These are phyloP conservation scores for Empidonax traillii DNA, from an alignment of 2,113 vertebrate genomes.

Conservation along the genomic window DNA sequence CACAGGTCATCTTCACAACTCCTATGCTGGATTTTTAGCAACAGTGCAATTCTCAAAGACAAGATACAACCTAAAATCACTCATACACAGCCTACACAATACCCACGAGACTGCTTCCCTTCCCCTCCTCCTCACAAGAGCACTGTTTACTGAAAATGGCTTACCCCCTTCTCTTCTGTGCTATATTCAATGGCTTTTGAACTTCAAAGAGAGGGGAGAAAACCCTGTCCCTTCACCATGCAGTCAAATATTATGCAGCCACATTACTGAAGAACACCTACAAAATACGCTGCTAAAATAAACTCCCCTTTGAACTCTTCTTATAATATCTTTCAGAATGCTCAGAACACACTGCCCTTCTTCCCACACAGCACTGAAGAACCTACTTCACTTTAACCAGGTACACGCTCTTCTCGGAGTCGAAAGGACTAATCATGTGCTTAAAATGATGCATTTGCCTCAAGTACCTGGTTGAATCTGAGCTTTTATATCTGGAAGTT, in stretches of 20 bases:
- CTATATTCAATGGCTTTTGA: not conserved
- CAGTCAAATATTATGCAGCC: not conserved
- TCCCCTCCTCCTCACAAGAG: not conserved
- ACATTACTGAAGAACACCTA: not conserved
- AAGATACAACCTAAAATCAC: not conserved
- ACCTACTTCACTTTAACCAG: slow-evolving; percentile 15
- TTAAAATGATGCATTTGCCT: not conserved
- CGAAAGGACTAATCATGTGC: not conserved
- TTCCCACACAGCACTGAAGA: slow-evolving; percentile 14
- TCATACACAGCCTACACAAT: not conserved
- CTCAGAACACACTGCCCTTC: not conserved
- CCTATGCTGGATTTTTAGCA: not conserved
- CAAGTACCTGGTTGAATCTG: not conserved
- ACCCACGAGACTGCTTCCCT: not conserved
- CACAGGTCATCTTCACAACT: not conserved
- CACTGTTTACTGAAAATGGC: not conserved
- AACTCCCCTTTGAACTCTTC: not conserved
- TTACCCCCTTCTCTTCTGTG: not conserved
- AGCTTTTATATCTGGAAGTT: not conserved
- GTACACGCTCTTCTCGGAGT: not conserved
- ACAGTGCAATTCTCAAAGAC: not conserved
- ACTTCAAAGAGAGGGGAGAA: slow-evolving; percentile 21
- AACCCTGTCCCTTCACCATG: not conserved
- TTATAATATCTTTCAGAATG: not conserved
- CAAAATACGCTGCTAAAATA: not conserved